These are phyloP conservation scores for Carabus problematicus DNA, from an alignment of 2,888 invertebrate genomes.

Conservation along the genomic window DNA sequence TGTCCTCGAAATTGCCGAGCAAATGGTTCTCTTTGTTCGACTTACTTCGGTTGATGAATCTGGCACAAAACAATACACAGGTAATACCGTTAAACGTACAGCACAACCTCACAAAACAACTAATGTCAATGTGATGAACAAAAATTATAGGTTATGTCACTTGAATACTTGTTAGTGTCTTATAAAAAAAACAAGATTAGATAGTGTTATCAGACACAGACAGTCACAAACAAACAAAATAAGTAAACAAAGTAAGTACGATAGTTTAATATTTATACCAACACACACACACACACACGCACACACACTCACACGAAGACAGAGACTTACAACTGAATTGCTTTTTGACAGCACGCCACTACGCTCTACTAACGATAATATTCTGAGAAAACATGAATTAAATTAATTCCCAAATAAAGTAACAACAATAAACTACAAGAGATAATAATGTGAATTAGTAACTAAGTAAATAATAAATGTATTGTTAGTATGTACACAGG, in stretches of 20 bases:
- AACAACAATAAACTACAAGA: not conserved
- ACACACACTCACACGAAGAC: not conserved
- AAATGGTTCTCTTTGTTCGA: constrained; percentile 58
- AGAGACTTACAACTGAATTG: too few relatives aligned
- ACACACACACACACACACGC: constrained; percentile 8
- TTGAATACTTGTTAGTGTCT: too few relatives aligned
- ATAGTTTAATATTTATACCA: not conserved
- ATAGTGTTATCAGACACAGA: not conserved
- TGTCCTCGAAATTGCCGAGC: constrained; percentile 56
- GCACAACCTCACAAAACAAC: not conserved
- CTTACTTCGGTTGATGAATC: constrained; percentile 59
- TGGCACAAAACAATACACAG: constrained; percentile 47
- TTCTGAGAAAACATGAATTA: constrained; percentile 8
- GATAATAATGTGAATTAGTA: not conserved
- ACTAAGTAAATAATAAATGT: not conserved
- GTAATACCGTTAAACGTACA: not conserved
- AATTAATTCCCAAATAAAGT: not conserved
- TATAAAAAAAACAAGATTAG: not conserved
- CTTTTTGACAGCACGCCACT: not conserved
- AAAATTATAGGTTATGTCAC: constrained; percentile 2
- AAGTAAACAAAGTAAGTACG: constrained; percentile 3
- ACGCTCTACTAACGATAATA: constrained; percentile 16
- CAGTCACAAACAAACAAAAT: constrained; percentile 5
- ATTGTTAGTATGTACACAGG: not conserved
- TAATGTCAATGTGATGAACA: not conserved